These are phyloP conservation scores for Papilio polyxenes DNA, from an alignment of 1,140 invertebrate genomes.

Conservation along the genomic window DNA sequence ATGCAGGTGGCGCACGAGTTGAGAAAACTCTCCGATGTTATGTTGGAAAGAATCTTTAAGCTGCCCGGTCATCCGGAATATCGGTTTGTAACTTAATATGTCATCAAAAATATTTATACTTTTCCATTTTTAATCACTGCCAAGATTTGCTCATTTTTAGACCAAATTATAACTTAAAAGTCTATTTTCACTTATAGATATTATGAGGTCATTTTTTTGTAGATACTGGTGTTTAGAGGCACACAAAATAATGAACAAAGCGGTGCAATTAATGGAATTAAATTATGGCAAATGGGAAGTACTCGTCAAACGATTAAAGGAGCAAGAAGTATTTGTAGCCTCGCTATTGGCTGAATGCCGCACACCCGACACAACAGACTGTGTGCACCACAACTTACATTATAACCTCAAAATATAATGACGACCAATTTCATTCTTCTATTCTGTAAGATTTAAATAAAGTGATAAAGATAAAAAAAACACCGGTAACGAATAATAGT, in stretches of 20 bases:
- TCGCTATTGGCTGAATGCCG: conserved; percentile 54
- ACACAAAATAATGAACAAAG: conserved; percentile 71
- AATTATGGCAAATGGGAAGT: conserved; percentile 72
- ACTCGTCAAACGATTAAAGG: conserved; percentile 54
- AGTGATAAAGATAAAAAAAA: neutral
- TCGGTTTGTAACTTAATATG: conserved; percentile 48
- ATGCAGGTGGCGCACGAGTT: conserved; percentile 63
- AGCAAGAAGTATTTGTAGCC: conserved; percentile 56
- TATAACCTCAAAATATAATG: conserved; percentile 68
- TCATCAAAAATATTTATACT: too few relatives aligned
- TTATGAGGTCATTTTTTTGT: neutral
- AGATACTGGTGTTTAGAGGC: conserved; percentile 73
- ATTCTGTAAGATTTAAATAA: neutral
- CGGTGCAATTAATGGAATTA: conserved; percentile 65
- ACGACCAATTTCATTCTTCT: neutral
- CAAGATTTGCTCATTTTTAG: too few relatives aligned
- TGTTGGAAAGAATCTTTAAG: conserved; percentile 60
- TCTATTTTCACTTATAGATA: too few relatives aligned
- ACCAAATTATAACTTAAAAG: too few relatives aligned
- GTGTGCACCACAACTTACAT: conserved; percentile 63
- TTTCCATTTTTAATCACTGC: too few relatives aligned
- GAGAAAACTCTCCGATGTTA: conserved; percentile 61
- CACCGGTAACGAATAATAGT: neutral
- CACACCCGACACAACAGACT: conserved; percentile 46
- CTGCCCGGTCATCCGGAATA: conserved; percentile 59